phyloP scores from a whole-genome alignment of 2,113 vertebrate genomes.

The Epinephelus cyanopodus region DNA sequence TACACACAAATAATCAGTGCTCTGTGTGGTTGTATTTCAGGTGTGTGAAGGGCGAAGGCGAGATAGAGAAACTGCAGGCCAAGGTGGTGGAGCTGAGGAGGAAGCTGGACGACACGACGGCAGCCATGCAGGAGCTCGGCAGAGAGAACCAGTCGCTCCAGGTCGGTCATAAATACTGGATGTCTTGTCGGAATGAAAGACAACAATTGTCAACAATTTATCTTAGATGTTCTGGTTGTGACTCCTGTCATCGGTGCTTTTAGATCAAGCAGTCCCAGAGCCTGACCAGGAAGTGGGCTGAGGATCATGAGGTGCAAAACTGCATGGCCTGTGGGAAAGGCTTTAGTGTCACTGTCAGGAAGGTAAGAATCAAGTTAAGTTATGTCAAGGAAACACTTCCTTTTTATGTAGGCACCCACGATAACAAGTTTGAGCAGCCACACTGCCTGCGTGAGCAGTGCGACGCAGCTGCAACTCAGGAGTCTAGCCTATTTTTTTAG shows the following conservation, averaged over 20 bases:
- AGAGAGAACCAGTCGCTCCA: conserved; percentile 98
- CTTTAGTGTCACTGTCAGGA: conserved; percentile 94
- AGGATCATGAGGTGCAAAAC: conserved; percentile 97
- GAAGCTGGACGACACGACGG: conserved; percentile 96
- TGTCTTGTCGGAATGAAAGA: neutral
- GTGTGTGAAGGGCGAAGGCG: conserved; percentile 97
- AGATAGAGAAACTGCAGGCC: conserved; percentile 97
- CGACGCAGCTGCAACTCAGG: too few species aligned
- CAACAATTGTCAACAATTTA: neutral
- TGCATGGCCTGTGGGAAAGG: conserved; percentile 97
- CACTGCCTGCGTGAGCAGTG: too few species aligned
- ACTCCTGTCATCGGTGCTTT: neutral
- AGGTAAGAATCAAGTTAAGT: conserved; percentile 82
- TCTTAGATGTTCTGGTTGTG: neutral
- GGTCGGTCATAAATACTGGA: conserved; percentile 76
- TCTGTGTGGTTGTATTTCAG: conserved; percentile 72
- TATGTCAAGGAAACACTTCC: too few species aligned
- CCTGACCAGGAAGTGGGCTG: conserved; percentile 97
- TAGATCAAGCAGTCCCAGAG: conserved; percentile 97
- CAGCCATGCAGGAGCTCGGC: conserved; percentile 98
- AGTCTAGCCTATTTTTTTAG: too few species aligned
- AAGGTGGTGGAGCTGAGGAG: conserved; percentile 94
- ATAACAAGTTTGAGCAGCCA: too few species aligned
- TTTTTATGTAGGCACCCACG: too few species aligned
- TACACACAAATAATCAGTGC: neutral